Conservation (phyloP, 2,888 invertebrate genomes). For the Mimachlamys varia region DNA sequence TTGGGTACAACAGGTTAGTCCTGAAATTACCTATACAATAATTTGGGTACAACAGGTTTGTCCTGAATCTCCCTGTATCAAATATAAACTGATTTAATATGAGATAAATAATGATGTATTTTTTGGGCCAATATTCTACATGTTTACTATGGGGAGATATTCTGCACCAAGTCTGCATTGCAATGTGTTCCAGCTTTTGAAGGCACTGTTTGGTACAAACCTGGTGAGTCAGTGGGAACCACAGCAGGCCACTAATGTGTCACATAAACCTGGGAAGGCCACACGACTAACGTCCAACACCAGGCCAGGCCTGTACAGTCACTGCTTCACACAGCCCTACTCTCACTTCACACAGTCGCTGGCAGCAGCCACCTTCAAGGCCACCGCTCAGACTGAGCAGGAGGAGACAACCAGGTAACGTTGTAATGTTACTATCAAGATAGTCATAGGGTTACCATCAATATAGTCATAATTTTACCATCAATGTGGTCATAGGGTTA, state of each 20-base stretch:
- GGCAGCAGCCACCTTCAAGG: conserved; percentile 75
- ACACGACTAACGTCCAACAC: conserved; percentile 68
- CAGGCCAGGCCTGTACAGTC: conserved; percentile 80
- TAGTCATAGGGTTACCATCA: too few relatives aligned
- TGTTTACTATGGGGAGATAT: too few relatives aligned
- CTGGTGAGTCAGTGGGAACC: conserved; percentile 82
- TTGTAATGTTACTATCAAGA: too few relatives aligned
- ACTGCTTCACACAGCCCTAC: conserved; percentile 81
- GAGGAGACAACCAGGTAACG: conserved; percentile 73
- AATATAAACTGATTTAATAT: too few relatives aligned
- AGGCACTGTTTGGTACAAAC: conserved; percentile 90
- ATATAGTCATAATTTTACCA: too few relatives aligned
- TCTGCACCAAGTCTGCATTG: too few relatives aligned
- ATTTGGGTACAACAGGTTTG: too few relatives aligned
- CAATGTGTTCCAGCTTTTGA: conserved; percentile 81
- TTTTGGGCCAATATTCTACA: too few relatives aligned
- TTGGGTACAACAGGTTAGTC: background rate
- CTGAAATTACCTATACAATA: background rate
- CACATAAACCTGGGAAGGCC: conserved; percentile 72
- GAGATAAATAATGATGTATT: too few relatives aligned
- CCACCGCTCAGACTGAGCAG: conserved; percentile 70
- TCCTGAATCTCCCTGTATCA: too few relatives aligned
- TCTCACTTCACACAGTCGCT: conserved; percentile 81
- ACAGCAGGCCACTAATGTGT: conserved; percentile 59
- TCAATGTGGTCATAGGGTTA: too few relatives aligned